Evolutionary conservation across 2,113 vertebrate species (phyloP), one percentile per base, ranked within the genome.

Genomic region (Zosterops pallidus): DNA sequence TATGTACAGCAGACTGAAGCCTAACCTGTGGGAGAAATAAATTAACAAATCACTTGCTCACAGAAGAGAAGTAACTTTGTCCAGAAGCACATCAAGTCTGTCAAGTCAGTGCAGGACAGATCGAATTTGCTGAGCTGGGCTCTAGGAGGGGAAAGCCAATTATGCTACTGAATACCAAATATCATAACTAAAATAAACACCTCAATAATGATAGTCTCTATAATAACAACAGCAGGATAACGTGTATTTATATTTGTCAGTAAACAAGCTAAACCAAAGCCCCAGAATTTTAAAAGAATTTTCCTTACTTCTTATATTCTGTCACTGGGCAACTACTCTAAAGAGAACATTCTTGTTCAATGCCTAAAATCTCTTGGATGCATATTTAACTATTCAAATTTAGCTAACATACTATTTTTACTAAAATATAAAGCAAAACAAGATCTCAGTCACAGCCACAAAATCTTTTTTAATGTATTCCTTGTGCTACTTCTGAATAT

Each of bases 401-500:
- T 96, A 98, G 96, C 97, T 93, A 96, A 97, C 95, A 95, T 93
- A 94, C 92, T 94, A 83, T 93, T 96, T 96, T 97, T 96, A 85
- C 95, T 97, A 96, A 98, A 98, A 98, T 97, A 98, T 97, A 98
- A 98, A 98, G 97, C 97, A 97, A 98, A 98, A 98, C 97, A 98
- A 98, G 98, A 99, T 99, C 98, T 99, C 98, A 98, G 98, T 98
- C 98, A 98, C 98, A 98, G 98, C 98, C 98, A 98, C 98, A 98
- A 99, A 99, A 99, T 99, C 98, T 98, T 98, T 98, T 98, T 98
- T 99, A 99, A 99, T 99, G 99, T 98, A 99, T 99, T 99, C 99
- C 99, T 99, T 98, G 98, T 98, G 98, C 99, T 99, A 99, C 99
- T 99, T 99, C 98, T 99, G 99, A 99, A 99, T 99, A 99, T 99